phyloP scores from a whole-genome alignment of 2,797 vertebrate genomes.

The Micrastur ruficollis region DNA sequence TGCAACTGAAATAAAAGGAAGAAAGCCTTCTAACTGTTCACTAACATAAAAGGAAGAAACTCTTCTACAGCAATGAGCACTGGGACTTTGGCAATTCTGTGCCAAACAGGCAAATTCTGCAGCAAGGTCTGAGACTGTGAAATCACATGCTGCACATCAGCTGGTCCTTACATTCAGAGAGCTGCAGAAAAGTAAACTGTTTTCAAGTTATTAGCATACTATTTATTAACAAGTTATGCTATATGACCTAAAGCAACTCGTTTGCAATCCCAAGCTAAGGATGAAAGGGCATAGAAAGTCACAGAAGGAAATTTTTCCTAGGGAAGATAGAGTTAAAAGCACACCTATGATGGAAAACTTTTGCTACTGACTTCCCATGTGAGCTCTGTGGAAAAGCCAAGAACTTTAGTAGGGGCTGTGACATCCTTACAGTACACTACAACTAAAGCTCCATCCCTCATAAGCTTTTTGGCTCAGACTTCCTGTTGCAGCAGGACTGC shows the following conservation, averaged over 20 bases:
- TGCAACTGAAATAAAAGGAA: neutral
- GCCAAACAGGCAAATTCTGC: neutral
- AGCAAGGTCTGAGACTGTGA: neutral
- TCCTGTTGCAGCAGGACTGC: neutral
- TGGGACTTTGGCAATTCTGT: neutral
- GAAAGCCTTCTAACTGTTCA: neutral
- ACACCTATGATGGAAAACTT: neutral
- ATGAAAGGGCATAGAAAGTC: neutral
- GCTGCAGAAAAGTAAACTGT: neutral
- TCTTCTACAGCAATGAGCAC: neutral
- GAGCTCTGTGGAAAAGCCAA: neutral
- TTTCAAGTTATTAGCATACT: neutral
- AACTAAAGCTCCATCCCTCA: neutral
- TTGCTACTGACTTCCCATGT: neutral
- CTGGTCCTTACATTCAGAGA: neutral
- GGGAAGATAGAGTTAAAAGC: neutral
- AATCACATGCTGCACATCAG: neutral
- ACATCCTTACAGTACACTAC: neutral
- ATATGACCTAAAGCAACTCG: neutral
- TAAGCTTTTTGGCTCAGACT: neutral
- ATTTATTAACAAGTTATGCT: neutral
- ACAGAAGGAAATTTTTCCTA: neutral
- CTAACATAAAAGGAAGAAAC: constrained; percentile 22
- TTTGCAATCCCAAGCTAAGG: neutral
- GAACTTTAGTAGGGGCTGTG: neutral